Conservation (phyloP, 2,888 invertebrate genomes). For the Adineta ricciae region DNA sequence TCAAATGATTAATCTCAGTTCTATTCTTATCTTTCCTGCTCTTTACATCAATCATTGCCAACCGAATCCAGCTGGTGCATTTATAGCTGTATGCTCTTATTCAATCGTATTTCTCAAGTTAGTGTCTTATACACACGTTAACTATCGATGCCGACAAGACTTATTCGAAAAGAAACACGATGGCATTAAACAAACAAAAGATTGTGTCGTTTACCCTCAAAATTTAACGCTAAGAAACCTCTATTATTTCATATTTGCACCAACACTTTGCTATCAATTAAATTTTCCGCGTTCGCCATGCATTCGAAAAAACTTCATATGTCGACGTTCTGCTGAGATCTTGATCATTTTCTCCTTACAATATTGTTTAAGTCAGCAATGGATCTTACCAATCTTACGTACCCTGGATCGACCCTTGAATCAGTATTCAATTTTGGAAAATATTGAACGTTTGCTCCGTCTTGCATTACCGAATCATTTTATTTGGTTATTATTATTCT, state of each 20-base stretch:
- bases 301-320: constrained; percentile 67
- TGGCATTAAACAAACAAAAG: neutral
- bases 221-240: constrained; percentile 54
- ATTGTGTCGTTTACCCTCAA: constrained; percentile 23
- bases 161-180: neutral
- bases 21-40: constrained; percentile 18
- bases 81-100: neutral
- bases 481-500: constrained; percentile 91
- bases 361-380: constrained; percentile 66
- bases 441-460: constrained; percentile 81
- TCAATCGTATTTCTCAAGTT: neutral
- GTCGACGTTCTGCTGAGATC: constrained; percentile 43
- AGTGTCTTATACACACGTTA: neutral
- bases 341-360: constrained; percentile 9
- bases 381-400: constrained; percentile 88
- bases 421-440: constrained; percentile 74
- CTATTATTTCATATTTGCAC: constrained; percentile 81
- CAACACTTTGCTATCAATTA: constrained; percentile 91
- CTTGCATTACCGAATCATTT: constrained; percentile 83
- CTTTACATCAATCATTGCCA: constrained; percentile 27
- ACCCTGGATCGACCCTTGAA: constrained; percentile 85
- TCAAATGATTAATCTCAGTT: neutral
- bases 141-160: neutral
- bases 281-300: constrained; percentile 84
- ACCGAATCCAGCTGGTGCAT: constrained; percentile 26